Conservation (phyloP, 2,888 invertebrate genomes). For the Bedellia somnulentella region DNA sequence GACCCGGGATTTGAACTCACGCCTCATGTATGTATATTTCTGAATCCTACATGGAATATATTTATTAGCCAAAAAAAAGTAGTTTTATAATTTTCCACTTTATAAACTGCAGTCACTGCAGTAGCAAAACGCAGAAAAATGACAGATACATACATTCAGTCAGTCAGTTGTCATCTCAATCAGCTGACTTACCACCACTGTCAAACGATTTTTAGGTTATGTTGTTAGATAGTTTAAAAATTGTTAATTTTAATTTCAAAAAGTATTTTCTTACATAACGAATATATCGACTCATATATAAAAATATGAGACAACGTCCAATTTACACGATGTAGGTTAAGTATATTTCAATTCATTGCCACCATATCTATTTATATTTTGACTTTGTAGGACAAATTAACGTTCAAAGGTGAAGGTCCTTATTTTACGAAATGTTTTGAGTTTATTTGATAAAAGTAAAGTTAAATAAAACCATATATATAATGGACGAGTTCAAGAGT, state of each 20-base stretch:
- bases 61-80: too few species aligned
- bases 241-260: too few species aligned
- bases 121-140: too few species aligned
- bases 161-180: slow-evolving; percentile 2
- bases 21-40: too few species aligned
- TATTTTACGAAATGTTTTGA: slow-evolving; percentile 11
- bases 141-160: too few species aligned
- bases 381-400: slow-evolving; percentile 38
- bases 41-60: too few species aligned
- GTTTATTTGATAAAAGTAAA: slow-evolving; percentile 1
- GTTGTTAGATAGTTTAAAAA: slow-evolving; percentile 2
- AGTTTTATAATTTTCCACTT: too few species aligned
- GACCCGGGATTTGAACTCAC: too few species aligned
- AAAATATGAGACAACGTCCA: not conserved
- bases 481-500: slow-evolving; percentile 47
- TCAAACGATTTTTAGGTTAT: slow-evolving; percentile 3
- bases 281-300: not conserved
- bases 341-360: slow-evolving; percentile 3
- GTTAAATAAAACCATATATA: not conserved
- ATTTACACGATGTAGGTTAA: not conserved
- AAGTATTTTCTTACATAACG: not conserved
- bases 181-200: too few species aligned
- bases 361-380: slow-evolving; percentile 43
- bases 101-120: too few species aligned
- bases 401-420: slow-evolving; percentile 55